Percentiles rank a stretch among this genome's conserved stretches.
Evolutionary conservation across 2,888 invertebrate genomes (phyloP).

Genomic region (Brachylomia viminalis): DNA sequence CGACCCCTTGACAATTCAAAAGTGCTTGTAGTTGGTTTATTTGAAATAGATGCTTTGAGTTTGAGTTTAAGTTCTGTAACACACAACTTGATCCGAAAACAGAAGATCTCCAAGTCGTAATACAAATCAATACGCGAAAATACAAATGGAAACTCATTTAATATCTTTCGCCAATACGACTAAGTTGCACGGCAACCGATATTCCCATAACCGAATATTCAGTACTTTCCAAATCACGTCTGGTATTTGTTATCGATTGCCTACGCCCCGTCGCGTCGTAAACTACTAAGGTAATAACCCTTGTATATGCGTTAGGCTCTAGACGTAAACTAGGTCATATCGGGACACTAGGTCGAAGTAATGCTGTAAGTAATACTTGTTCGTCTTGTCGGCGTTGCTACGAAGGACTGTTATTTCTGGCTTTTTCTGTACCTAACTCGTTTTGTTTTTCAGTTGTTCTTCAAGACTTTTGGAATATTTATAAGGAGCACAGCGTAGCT

Average conservation of each 20-base stretch:
- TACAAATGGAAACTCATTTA: slow-evolving; percentile 34
- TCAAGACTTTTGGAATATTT: slow-evolving; percentile 2
- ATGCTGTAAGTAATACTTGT: slow-evolving; percentile 28
- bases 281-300: slow-evolving; percentile 39
- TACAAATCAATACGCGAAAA: slow-evolving; percentile 43
- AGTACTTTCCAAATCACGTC: slow-evolving; percentile 28
- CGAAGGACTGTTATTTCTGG: neutral
- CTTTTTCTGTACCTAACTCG: neutral
- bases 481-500: neutral
- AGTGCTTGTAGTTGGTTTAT: too few relatives aligned
- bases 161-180: slow-evolving; percentile 27
- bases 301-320: slow-evolving; percentile 18
- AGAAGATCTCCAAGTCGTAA: neutral
- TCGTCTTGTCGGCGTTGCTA: neutral
- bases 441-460: neutral
- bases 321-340: slow-evolving; percentile 50
- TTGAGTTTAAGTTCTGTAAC: too few relatives aligned
- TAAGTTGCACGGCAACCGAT: slow-evolving; percentile 37
- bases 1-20: too few relatives aligned
- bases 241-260: slow-evolving; percentile 37
- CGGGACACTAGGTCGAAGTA: slow-evolving; percentile 26
- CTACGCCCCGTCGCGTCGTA: slow-evolving; percentile 30
- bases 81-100: neutral
- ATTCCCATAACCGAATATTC: slow-evolving; percentile 21
- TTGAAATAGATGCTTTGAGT: too few relatives aligned